phyloP scores from a whole-genome alignment of 2,797 vertebrate species.

The Knipowitschia caucasica region DNA sequence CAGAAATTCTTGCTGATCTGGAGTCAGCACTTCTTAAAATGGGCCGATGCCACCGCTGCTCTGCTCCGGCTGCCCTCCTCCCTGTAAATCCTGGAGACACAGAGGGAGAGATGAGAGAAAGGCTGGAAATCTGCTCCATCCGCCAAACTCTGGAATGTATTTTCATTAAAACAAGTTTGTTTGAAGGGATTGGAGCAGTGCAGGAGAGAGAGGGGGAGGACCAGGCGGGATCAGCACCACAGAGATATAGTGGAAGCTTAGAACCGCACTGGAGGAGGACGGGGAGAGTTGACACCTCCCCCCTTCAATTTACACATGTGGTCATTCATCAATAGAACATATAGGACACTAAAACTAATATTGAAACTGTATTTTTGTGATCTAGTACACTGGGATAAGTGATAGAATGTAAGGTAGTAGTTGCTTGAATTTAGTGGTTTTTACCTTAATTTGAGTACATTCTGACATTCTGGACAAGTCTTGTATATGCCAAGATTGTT shows the following conservation, averaged over 20 bases:
- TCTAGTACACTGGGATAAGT: too few species aligned
- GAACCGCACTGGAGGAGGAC: constrained; percentile 27
- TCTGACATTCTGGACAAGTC: too few species aligned
- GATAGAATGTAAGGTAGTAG: too few species aligned
- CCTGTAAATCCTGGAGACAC: constrained; percentile 39
- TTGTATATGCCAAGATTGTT: too few species aligned
- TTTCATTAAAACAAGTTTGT: constrained; percentile 75
- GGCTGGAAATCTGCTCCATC: constrained; percentile 71
- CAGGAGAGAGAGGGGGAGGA: constrained; percentile 37
- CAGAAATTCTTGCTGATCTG: constrained; percentile 54
- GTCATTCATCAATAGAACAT: too few species aligned
- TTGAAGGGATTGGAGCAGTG: constrained; percentile 68
- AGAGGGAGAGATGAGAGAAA: constrained; percentile 47
- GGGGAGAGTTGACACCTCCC: too few species aligned
- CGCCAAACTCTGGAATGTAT: constrained; percentile 70
- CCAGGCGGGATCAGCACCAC: constrained; percentile 49
- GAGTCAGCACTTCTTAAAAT: constrained; percentile 74
- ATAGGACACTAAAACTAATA: too few species aligned
- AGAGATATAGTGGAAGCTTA: constrained; percentile 23
- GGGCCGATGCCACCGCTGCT: constrained; percentile 37
- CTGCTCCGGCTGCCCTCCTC: constrained; percentile 31
- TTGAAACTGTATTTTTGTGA: too few species aligned
- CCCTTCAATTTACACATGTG: too few species aligned
- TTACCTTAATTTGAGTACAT: too few species aligned
- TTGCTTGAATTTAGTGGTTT: too few species aligned